Base-by-base conservation (phyloP, 2,113 vertebrate genomes). In the Notiomystis cincta region DNA sequence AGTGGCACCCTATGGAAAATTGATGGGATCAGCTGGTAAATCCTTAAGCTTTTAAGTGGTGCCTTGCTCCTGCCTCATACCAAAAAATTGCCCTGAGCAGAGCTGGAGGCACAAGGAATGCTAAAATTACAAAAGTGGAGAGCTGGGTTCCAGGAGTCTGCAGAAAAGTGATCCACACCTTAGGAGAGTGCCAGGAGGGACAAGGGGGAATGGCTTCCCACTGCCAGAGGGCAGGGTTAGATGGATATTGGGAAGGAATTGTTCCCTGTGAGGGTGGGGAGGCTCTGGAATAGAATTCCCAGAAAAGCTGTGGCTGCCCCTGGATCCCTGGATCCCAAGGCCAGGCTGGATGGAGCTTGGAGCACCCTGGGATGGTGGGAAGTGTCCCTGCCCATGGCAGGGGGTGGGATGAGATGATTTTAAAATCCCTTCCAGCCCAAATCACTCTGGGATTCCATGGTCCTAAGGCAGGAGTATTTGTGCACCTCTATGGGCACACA, bases 231-330 rank as follows among this genome's bases (percentile, higher is more conserved):
- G 21, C 17, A 42, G 30, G n/a, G 23, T 0, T 3, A 3, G 20
- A 4, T 27, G 50, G 58, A 50, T 33, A 22, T 2, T 44, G 67
- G 31, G 35, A 15, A 11, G 31, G 17, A 35, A 72, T 42, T 37
- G 0, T 1, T 42, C 1, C 0, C 48, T 79, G n/a, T 0, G 35
- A 54, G 13, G 16, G 20, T 25, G 56, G 4, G 0, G 3, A 40
- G 8, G 15, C 3, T 4, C 62, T 51, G 83, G 27, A 0, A 53
- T 0, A 18, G 53, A 1, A 0, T 69, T 0, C 40, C 37, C 58
- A 89, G 60, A 44, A 44, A 7, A 73, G 37, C 51, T 66, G 51
- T 28, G 58, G 58, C 27, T 89, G 58, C 2, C 2, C 50, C 51
- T 54, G 76, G 61, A 81, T 33, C 67, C 33, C 44, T 73, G 77